These are phyloP conservation scores for Aplochiton taeniatus DNA, from an alignment of 2,797 vertebrate species.

Conservation along the genomic window DNA sequence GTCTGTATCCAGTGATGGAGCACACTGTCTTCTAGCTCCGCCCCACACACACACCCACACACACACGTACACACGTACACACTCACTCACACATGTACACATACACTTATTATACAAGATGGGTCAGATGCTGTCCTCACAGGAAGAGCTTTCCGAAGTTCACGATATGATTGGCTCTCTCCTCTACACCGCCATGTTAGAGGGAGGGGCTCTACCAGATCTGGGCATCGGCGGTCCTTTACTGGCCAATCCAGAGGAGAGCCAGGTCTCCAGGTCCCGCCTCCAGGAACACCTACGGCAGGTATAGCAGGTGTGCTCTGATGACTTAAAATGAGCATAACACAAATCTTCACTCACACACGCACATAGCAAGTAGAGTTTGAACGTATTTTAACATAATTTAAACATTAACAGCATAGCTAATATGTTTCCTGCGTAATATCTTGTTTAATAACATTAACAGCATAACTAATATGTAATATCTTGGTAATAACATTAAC, in stretches of 20 bases:
- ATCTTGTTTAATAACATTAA: neutral
- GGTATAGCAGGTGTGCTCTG: conserved; percentile 22
- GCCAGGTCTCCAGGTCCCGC: conserved; percentile 23
- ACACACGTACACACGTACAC: neutral
- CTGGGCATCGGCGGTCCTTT: conserved; percentile 55
- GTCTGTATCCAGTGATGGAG: neutral
- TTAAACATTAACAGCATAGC: too few relatives aligned
- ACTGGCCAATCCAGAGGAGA: conserved; percentile 30
- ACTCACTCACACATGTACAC: neutral
- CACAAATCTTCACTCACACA: too few relatives aligned
- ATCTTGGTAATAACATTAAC: too few relatives aligned
- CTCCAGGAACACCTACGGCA: conserved; percentile 58
- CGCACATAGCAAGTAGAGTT: too few relatives aligned
- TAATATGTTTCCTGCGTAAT: too few relatives aligned
- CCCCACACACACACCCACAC: neutral
- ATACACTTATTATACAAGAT: conserved; percentile 35
- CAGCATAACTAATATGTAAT: too few relatives aligned
- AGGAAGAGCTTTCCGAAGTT: conserved; percentile 44
- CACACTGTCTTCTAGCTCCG: neutral
- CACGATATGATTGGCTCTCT: conserved; percentile 45
- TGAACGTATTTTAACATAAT: too few relatives aligned
- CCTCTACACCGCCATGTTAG: conserved; percentile 60
- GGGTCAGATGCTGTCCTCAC: conserved; percentile 66
- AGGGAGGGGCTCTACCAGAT: conserved; percentile 52
- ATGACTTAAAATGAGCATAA: too few relatives aligned